These are phyloP conservation scores for Acanthopleura granulata DNA, from an alignment of 2,888 invertebrate species.

Conservation along the genomic window DNA sequence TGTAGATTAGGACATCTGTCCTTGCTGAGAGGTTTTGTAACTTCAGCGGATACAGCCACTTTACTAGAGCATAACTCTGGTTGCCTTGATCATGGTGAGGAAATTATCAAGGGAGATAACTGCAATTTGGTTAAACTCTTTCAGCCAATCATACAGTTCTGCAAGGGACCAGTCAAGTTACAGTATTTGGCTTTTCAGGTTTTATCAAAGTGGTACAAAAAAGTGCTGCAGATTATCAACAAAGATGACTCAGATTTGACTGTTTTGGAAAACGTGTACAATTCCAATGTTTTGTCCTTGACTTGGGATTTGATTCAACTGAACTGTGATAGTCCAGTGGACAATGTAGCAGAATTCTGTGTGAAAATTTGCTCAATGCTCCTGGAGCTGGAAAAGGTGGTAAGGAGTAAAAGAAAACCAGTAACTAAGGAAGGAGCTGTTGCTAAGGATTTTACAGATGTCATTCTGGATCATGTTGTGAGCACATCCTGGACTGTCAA, in stretches of 20 bases:
- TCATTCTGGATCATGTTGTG: conserved; percentile 18
- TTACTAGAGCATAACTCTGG: not conserved
- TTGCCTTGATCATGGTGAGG: not conserved
- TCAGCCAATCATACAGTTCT: conserved; percentile 32
- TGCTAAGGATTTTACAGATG: not conserved
- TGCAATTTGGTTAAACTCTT: conserved; percentile 29
- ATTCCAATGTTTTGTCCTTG: not conserved
- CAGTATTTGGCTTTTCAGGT: conserved; percentile 43
- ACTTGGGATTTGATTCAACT: conserved; percentile 52
- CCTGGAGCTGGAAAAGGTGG: conserved; percentile 29
- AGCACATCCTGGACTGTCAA: conserved; percentile 54
- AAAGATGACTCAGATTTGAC: not conserved
- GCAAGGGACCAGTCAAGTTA: conserved; percentile 37
- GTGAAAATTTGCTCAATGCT: conserved; percentile 45
- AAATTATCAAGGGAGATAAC: conserved; percentile 19
- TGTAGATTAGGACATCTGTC: conserved; percentile 14
- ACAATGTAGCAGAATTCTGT: conserved; percentile 56
- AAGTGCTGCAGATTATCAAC: conserved; percentile 27
- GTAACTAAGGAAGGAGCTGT: not conserved
- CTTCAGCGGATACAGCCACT: conserved; percentile 15
- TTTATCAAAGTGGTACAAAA: conserved; percentile 38
- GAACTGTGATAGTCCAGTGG: conserved; percentile 64
- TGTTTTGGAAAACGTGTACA: not conserved
- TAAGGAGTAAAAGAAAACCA: not conserved
- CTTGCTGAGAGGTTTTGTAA: conserved; percentile 19